These are phyloP conservation scores for Troides aeacus DNA, from an alignment of 2,888 invertebrate species.

Conservation along the genomic window DNA sequence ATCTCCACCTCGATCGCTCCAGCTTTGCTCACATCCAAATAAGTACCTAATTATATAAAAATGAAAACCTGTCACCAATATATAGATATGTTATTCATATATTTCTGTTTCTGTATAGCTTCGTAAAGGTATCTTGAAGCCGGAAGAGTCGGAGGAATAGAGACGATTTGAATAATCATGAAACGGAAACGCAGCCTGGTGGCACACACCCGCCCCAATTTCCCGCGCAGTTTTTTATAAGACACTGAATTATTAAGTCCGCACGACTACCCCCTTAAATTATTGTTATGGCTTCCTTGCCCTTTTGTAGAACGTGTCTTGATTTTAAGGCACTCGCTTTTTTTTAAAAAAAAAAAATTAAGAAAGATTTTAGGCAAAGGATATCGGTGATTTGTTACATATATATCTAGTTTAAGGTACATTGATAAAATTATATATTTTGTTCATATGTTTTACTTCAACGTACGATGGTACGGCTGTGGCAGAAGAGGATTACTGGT, in stretches of 20 bases:
- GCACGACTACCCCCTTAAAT: slow-evolving; percentile 57
- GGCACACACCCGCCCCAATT: slow-evolving; percentile 25
- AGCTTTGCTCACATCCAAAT: too few species aligned
- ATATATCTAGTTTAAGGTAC: too few species aligned
- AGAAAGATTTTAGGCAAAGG: neutral
- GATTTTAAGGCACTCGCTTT: slow-evolving; percentile 37
- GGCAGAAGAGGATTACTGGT: too few species aligned
- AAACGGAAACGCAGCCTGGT: slow-evolving; percentile 25
- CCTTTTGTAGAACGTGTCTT: slow-evolving; percentile 39
- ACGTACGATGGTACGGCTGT: too few species aligned
- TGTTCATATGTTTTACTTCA: too few species aligned
- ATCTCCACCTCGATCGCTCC: too few species aligned
- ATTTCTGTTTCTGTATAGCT: neutral
- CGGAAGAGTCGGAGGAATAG: neutral
- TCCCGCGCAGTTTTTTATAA: slow-evolving; percentile 60
- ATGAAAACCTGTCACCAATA: too few species aligned
- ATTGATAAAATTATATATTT: too few species aligned
- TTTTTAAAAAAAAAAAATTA: neutral
- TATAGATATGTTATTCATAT: neutral
- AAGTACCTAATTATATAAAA: too few species aligned
- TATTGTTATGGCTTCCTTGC: slow-evolving; percentile 55
- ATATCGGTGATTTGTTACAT: neutral
- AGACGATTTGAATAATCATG: slow-evolving; percentile 25
- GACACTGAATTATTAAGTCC: slow-evolving; percentile 65
- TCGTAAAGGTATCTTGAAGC: neutral